Conservation (phyloP, 2,113 vertebrate species). For the Hemiscyllium ocellatum region DNA sequence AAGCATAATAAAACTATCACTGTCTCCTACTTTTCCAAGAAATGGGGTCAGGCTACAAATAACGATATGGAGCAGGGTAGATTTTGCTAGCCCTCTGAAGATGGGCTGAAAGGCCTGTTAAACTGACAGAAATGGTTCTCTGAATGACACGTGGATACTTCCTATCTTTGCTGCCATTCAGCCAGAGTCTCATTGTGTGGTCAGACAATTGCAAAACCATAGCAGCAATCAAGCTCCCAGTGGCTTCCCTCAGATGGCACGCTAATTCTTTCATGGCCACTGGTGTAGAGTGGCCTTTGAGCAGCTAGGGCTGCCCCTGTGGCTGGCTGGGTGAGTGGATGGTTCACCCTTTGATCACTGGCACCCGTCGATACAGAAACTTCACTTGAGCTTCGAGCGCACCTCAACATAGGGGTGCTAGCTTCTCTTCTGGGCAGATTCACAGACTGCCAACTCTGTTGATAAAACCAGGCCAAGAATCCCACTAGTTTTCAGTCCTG, state of each 20-base stretch:
- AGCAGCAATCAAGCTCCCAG: too few species aligned
- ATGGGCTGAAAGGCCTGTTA: not conserved
- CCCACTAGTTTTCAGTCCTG: too few species aligned
- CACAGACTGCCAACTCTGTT: not conserved
- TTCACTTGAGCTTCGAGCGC: not conserved
- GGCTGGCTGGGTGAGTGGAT: too few species aligned
- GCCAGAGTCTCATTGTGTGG: not conserved
- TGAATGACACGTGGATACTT: not conserved
- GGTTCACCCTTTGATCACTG: too few species aligned
- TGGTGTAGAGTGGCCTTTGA: too few species aligned
- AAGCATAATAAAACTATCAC: not conserved
- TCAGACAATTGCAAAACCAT: too few species aligned
- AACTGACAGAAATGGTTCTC: too few species aligned
- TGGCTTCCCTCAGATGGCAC: too few species aligned
- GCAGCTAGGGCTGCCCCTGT: too few species aligned
- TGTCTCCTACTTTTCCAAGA: not conserved
- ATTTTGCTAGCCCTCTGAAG: not conserved
- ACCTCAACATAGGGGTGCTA: not conserved
- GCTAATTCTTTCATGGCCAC: too few species aligned
- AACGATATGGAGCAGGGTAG: not conserved
- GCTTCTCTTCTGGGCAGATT: too few species aligned
- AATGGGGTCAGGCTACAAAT: not conserved
- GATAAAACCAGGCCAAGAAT: not conserved
- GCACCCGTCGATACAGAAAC: not conserved
- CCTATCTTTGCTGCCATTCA: not conserved